A percentile compares a stretch with the other conserved stretches of the same genome.
Evolutionary conservation across 2,113 vertebrate genomes (phyloP).

Genomic region (Sigmodon hispidus): DNA sequence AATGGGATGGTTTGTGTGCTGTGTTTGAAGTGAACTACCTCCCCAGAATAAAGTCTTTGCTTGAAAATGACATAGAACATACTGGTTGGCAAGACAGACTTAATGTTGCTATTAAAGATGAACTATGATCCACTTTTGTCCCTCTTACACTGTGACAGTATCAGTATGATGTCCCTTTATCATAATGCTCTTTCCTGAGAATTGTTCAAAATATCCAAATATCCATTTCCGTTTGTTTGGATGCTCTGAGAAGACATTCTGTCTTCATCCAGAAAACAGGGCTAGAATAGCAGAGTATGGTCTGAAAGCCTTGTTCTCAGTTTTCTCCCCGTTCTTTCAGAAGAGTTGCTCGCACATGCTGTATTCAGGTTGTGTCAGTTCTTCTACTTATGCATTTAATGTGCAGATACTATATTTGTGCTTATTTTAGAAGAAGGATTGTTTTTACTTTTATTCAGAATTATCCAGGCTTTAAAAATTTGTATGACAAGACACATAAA

Average conservation of each 20-base stretch:
- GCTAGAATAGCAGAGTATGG: neutral
- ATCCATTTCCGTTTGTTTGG: neutral
- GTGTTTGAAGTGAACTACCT: neutral
- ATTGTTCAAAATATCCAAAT: neutral
- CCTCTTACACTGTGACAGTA: neutral
- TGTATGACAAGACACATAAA: neutral
- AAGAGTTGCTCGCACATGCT: neutral
- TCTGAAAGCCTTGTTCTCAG: conserved; percentile 38
- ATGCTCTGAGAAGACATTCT: neutral
- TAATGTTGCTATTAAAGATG: neutral
- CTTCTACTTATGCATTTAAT: neutral
- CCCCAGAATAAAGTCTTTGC: too few relatives aligned
- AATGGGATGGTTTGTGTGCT: neutral
- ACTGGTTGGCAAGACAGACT: neutral
- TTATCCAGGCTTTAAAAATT: neutral
- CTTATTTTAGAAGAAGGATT: neutral
- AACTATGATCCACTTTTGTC: neutral
- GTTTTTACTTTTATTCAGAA: neutral
- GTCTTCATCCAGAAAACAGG: neutral
- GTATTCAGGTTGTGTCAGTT: neutral
- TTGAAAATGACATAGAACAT: neutral
- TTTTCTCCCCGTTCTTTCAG: neutral
- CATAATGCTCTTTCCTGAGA: neutral
- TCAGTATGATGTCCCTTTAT: neutral
- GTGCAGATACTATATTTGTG: neutral